These are phyloP conservation scores for Heterodera filipjevi DNA, from an alignment of 2,888 invertebrate genomes.

Conservation along the genomic window DNA sequence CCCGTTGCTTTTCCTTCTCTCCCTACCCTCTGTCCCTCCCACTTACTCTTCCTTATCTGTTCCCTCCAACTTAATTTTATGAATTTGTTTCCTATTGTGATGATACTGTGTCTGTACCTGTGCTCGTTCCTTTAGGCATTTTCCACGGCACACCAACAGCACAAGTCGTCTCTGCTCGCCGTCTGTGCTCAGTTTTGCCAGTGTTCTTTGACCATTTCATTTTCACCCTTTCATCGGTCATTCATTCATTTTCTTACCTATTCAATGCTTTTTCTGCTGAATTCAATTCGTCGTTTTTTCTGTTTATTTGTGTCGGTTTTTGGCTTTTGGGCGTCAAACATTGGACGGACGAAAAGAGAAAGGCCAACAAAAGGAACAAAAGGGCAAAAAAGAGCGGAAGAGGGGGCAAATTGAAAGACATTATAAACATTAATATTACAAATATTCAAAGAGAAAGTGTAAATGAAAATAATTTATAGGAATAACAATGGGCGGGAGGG, in stretches of 20 bases:
- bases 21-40: too few species aligned
- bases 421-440: too few species aligned
- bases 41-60: too few species aligned
- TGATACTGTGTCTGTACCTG: constrained; percentile 28
- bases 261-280: neutral
- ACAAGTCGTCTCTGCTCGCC: constrained; percentile 39
- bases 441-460: too few species aligned
- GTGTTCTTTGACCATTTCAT: constrained; percentile 31
- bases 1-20: too few species aligned
- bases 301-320: neutral
- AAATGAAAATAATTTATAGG: too few species aligned
- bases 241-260: neutral
- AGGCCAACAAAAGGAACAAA: neutral
- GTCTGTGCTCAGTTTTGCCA: constrained; percentile 37
- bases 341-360: constrained; percentile 2
- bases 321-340: neutral
- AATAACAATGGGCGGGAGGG: too few species aligned
- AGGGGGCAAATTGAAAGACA: too few species aligned
- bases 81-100: neutral
- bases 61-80: too few species aligned
- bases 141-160: constrained; percentile 39
- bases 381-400: too few species aligned
- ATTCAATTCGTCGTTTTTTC: neutral
- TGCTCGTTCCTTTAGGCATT: constrained; percentile 37
- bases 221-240: neutral